phyloP scores from a whole-genome alignment of 1,140 invertebrate species.

The Leptestheria dahalacensis region DNA sequence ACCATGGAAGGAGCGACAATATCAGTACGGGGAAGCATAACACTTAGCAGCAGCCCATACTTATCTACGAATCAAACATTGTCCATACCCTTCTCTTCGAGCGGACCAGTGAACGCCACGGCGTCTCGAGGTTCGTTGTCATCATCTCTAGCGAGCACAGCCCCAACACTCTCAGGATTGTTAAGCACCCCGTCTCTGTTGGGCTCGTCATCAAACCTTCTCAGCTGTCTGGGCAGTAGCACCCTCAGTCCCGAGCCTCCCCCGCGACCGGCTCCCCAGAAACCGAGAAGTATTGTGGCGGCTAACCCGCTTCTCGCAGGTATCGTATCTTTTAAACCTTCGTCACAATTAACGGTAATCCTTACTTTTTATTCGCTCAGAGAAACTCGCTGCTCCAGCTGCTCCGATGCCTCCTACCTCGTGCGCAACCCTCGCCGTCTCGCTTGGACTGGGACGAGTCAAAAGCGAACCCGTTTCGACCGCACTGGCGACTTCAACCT shows the following conservation, averaged over 20 bases:
- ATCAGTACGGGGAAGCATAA: slow-evolving; percentile 14
- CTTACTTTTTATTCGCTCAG: slow-evolving; percentile 21
- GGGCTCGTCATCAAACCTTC: slow-evolving; percentile 16
- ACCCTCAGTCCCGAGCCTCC: slow-evolving; percentile 13
- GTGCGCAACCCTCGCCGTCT: slow-evolving; percentile 27
- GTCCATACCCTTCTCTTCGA: not conserved
- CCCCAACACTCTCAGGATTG: slow-evolving; percentile 6
- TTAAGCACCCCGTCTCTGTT: slow-evolving; percentile 16
- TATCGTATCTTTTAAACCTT: slow-evolving; percentile 24
- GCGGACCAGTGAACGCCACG: not conserved
- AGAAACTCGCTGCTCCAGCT: slow-evolving; percentile 35
- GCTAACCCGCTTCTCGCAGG: slow-evolving; percentile 62
- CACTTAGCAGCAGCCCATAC: slow-evolving; percentile 11
- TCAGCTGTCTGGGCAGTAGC: slow-evolving; percentile 16
- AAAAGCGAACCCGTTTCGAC: slow-evolving; percentile 20
- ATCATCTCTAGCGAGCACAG: slow-evolving; percentile 9
- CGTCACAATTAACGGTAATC: not conserved
- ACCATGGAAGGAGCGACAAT: slow-evolving; percentile 7
- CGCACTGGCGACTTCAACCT: slow-evolving; percentile 11
- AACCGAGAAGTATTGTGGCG: slow-evolving; percentile 47
- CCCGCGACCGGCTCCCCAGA: slow-evolving; percentile 17
- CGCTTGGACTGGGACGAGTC: slow-evolving; percentile 22
- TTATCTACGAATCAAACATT: not conserved
- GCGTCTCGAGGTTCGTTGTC: not conserved
- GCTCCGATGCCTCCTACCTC: slow-evolving; percentile 28